Evolutionary conservation across 1,140 invertebrate species (phyloP).

Genomic region (Zaprionus camerounensis): DNA sequence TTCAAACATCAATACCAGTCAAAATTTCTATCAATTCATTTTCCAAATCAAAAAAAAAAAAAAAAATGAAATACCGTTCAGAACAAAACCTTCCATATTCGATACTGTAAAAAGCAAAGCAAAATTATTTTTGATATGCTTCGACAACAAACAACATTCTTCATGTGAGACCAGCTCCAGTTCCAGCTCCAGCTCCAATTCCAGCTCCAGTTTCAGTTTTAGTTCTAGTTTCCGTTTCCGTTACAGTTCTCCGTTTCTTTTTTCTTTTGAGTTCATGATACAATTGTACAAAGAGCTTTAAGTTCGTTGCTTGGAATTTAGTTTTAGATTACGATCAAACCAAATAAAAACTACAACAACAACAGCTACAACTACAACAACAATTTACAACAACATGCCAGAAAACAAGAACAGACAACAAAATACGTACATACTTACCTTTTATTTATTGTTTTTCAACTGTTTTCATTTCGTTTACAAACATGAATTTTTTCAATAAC

Average conservation of each 20-base stretch:
- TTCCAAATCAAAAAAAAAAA: conserved; percentile 12
- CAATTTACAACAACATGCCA: conserved; percentile 65
- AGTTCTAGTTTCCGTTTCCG: conserved; percentile 21
- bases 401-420: conserved; percentile 72
- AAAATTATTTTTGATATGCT: conserved; percentile 41
- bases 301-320: conserved; percentile 77
- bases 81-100: conserved; percentile 31
- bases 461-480: conserved; percentile 70
- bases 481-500: conserved; percentile 66
- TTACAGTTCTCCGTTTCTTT: conserved; percentile 1
- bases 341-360: conserved; percentile 51
- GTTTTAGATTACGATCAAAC: conserved; percentile 48
- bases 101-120: conserved; percentile 47
- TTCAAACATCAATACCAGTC: conserved; percentile 25
- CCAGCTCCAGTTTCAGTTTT: conserved; percentile 37
- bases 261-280: conserved; percentile 38
- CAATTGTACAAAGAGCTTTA: conserved; percentile 64
- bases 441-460: conserved; percentile 68
- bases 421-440: conserved; percentile 76
- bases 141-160: conserved; percentile 48
- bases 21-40: conserved; percentile 23
- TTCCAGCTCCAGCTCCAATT: conserved; percentile 45
- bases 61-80: conserved; percentile 12
- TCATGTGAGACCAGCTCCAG: conserved; percentile 62
- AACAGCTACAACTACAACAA: conserved; percentile 4